Evolutionary conservation across 2,797 vertebrate genomes (phyloP), one percentile per base, ranked within the genome.

Genomic region (Fistularia tabacaria): DNA sequence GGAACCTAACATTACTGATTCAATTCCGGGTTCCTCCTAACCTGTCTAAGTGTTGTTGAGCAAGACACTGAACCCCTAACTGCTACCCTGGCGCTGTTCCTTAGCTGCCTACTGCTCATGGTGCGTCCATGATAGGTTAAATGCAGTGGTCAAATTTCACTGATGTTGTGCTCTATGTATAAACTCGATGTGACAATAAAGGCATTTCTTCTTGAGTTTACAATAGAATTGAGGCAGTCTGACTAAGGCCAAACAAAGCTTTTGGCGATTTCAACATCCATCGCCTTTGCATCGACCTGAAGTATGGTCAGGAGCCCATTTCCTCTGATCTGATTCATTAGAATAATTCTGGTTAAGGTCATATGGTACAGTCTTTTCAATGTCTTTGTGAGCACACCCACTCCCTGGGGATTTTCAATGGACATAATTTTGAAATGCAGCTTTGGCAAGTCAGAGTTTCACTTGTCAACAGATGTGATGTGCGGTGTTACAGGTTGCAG

Each of bases 261-360:
- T 64, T 70, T 54, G 58, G 45, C 64, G 66, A n/a, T 65, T 76
- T 70, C 54, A 73, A 73, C 67, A 49, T 62, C 60, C 11, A 57
- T 40, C 46, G 72, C 80, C 81, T 85, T 86, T 72, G 45, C 72
- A 80, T 81, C 78, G 62, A 66, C 76, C 61, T 81, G 85, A 81
- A 88, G 87, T 84, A 85, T 13, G 59, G 77, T 82, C 79, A 77
- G 77, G 62, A 75, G 76, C 64, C 61, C 48, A 54, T 76, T 80
- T 78, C 69, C 74, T 81, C 76, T 79, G 76, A 86, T 85, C 79
- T 77, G 54, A 63, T 71, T 74, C 76, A 78, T 81, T 81, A 71
- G 70, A 74, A 81, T 74, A 65, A 75, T 76, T 76, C 60, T 70
- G 62, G 62, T 59, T 74, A 57, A 70, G 68, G 71, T 62, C 74